Evolutionary conservation across 2,113 vertebrate genomes (phyloP).

Genomic region (Podocnemis expansa): DNA sequence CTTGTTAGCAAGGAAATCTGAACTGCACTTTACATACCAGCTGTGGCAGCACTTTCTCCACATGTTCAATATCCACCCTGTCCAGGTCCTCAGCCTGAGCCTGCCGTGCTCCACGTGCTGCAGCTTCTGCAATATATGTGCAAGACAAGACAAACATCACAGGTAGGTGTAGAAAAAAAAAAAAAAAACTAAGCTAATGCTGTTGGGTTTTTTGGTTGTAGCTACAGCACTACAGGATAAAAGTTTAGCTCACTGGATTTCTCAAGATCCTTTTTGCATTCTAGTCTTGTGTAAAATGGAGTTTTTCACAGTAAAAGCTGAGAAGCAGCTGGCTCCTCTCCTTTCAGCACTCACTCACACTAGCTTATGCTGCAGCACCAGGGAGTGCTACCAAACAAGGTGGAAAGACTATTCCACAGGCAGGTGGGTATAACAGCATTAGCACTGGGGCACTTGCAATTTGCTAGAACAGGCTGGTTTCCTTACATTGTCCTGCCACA

Average conservation of each 20-base stretch:
- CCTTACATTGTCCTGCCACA: neutral
- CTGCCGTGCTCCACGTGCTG: conserved; percentile 65
- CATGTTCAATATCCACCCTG: conserved; percentile 69
- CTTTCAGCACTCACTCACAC: neutral
- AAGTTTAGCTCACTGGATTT: neutral
- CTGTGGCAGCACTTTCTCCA: conserved; percentile 84
- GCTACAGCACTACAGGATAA: neutral
- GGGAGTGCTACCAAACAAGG: neutral
- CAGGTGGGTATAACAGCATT: neutral
- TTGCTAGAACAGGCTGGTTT: neutral
- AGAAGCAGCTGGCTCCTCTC: neutral
- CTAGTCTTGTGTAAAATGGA: neutral
- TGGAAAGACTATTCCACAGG: neutral
- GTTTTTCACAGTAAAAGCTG: neutral
- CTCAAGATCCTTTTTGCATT: neutral
- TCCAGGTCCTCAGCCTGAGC: conserved; percentile 69
- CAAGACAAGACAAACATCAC: neutral
- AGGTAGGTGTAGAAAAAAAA: neutral
- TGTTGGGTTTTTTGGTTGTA: neutral
- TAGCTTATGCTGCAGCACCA: neutral
- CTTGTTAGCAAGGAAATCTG: neutral
- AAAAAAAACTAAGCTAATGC: neutral
- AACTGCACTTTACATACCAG: conserved; percentile 61
- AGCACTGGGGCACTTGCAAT: neutral
- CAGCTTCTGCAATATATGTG: conserved; percentile 53